Evolutionary conservation across 2,113 vertebrate species (phyloP).

Genomic region (Amphiprion ocellaris): DNA sequence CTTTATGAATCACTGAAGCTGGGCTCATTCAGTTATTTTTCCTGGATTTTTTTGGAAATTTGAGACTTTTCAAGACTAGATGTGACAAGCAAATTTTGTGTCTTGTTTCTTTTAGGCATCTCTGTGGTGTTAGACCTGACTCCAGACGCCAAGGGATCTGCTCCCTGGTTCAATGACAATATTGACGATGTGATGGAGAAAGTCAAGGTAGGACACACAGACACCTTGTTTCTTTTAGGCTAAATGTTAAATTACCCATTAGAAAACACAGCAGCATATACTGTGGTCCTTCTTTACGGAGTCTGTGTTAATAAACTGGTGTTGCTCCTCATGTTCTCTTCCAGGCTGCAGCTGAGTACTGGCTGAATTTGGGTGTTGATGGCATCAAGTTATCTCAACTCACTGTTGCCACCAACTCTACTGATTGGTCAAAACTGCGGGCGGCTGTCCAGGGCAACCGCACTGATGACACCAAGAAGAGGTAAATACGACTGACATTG

Average conservation of each 20-base stretch:
- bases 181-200: conserved; percentile 18
- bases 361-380: conserved; percentile 78
- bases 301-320: background rate
- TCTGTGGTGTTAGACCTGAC: conserved; percentile 89
- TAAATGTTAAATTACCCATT: too few relatives aligned
- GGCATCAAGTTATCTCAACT: conserved; percentile 84
- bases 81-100: background rate
- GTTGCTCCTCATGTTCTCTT: background rate
- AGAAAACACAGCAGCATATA: background rate
- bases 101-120: conserved; percentile 80
- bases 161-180: conserved; percentile 77
- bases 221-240: background rate
- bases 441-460: conserved; percentile 70
- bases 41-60: too few relatives aligned
- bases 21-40: background rate
- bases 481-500: conserved; percentile 30
- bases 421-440: conserved; percentile 71
- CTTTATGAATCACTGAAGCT: background rate
- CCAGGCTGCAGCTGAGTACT: conserved; percentile 72
- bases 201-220: conserved; percentile 62
- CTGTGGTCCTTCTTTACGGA: background rate
- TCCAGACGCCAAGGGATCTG: conserved; percentile 83
- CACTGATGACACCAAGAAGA: conserved; percentile 58
- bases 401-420: accelerated
- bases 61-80: background rate